Evolutionary conservation across 2,888 invertebrate species (phyloP), one percentile per base, ranked within the genome.

Genomic region (Anticlea derivata): DNA sequence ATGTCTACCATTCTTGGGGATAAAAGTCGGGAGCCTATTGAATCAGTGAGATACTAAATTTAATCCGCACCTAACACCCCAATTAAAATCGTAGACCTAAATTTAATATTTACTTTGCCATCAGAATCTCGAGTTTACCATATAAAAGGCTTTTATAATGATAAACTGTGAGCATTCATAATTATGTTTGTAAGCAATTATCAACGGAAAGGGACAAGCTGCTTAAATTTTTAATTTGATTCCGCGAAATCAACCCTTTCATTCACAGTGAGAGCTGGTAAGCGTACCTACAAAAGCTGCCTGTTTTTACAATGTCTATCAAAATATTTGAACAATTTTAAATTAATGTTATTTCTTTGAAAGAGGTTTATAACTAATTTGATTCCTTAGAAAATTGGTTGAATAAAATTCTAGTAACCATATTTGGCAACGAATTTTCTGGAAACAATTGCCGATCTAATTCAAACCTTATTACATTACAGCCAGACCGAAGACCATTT

Each of bases 401-500:
- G 17, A 17, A 17, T 17, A 17, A 17, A 4, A 17, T 17, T 17
- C 17, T 3, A 17, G 17, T 17, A 17, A 17, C n/a, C n/a, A 34
- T 20, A 20, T 10, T 22, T 22, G 8, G 1, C 0, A 10, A 4
- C 17, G 17, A 3, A 17, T 17, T 17, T 22, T 35, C 11, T 35
- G 5, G 11, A 23, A 3, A 17, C 17, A 17, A 17, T 35, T 23
- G 3, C n/a, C 12, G 10, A 17, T 7, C 26, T 41, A 8, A 37
- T 11, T 11, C 2, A 2, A 22, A 11, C 8, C 0, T 5, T 26
- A 39, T 52, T 54, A 43, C 34, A 56, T 79, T 75, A 31, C 82
- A 92, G 93, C 93, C 10, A 77, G 86, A 8, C 88, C 92, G 13
- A 87, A 91, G 48, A 88, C 91, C 7, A 86, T 91, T 33, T 97